Conservation (phyloP, 1,140 invertebrate genomes). For the Diuraphis noxia region DNA sequence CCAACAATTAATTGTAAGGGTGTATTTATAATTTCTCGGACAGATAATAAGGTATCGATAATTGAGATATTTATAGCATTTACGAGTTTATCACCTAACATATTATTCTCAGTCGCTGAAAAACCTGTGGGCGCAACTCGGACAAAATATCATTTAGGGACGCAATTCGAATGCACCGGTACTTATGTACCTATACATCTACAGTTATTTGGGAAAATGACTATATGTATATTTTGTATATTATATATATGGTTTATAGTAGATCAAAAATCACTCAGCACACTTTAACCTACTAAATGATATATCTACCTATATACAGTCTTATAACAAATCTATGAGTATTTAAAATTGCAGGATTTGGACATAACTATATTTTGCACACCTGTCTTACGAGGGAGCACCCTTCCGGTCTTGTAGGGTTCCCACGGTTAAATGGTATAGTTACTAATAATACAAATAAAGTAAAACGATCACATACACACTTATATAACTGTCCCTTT, state of each 20-base stretch:
- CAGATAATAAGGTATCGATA: too few relatives aligned
- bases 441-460: not conserved
- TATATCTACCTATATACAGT: not conserved
- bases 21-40: too few relatives aligned
- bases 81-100: too few relatives aligned
- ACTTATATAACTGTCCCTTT: constrained; percentile 10
- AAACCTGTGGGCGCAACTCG: too few relatives aligned
- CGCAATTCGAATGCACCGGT: too few relatives aligned
- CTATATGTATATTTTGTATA: too few relatives aligned
- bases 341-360: not conserved
- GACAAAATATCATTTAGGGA: too few relatives aligned
- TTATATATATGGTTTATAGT: not conserved
- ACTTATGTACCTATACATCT: too few relatives aligned
- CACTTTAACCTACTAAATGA: not conserved
- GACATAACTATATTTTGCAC: not conserved
- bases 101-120: too few relatives aligned
- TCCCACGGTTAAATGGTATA: constrained; percentile 16
- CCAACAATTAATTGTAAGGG: too few relatives aligned
- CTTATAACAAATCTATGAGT: not conserved
- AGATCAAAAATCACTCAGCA: not conserved
- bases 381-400: not conserved
- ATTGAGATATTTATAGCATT: too few relatives aligned
- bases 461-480: not conserved
- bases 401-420: not conserved
- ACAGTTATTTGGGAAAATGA: too few relatives aligned